phyloP scores from a whole-genome alignment of 2,113 vertebrate species.

The Lagenorhynchus albirostris region DNA sequence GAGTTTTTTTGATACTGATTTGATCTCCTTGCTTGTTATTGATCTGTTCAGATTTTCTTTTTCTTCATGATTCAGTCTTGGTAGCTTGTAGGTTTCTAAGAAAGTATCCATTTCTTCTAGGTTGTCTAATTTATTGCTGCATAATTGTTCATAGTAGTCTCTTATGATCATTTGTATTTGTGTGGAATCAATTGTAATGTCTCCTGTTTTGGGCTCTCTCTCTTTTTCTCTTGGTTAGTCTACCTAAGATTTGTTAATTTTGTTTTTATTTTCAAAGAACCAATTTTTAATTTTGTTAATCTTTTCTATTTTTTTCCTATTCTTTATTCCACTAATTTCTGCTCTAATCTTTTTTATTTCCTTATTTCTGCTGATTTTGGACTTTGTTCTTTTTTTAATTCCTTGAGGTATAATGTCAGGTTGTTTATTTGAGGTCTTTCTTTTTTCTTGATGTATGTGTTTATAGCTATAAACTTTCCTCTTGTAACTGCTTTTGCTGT shows the following conservation, averaged over 20 bases:
- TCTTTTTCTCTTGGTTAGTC: not conserved
- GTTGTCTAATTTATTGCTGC: not conserved
- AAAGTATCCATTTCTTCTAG: not conserved
- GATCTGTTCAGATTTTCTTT: not conserved
- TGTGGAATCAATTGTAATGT: not conserved
- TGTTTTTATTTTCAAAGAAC: not conserved
- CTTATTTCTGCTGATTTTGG: not conserved
- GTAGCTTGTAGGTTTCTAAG: not conserved
- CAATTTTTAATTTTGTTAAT: not conserved
- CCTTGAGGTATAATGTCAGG: not conserved
- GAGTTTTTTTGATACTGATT: not conserved
- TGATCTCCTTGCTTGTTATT: not conserved
- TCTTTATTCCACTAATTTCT: not conserved
- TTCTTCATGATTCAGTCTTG: not conserved
- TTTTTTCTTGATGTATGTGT: not conserved
- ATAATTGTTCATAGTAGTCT: not conserved
- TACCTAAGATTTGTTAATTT: not conserved
- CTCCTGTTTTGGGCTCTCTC: not conserved
- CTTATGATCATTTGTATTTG: not conserved
- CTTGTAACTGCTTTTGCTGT: not conserved
- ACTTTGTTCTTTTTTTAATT: not conserved
- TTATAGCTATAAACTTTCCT: not conserved
- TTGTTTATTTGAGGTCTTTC: not conserved
- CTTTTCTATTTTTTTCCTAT: not conserved
- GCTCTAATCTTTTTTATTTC: not conserved